Percentiles rank a stretch among this genome's conserved stretches.
Conservation (phyloP, 92 coral and sea anemone genomes). For the Palythoa grandiflora region DNA sequence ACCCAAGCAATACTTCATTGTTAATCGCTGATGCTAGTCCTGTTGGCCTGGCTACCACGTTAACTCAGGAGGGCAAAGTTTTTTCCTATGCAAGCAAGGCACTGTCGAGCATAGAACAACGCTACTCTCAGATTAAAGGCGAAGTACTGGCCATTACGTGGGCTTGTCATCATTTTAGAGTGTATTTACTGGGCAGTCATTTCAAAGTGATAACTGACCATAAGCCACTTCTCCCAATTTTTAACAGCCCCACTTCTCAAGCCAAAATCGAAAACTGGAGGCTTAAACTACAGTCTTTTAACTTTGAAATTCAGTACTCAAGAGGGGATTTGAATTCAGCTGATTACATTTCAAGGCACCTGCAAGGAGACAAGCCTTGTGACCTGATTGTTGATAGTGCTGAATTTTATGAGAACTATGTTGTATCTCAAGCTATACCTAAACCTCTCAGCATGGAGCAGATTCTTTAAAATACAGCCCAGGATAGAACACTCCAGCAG, state of each 20-base stretch:
- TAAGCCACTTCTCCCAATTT: too few species aligned
- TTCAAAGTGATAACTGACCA: conserved; percentile 18
- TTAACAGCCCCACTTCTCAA: too few species aligned
- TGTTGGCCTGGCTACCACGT: neutral
- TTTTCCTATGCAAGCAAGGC: too few species aligned
- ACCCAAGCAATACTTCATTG: neutral
- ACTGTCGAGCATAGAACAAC: too few species aligned
- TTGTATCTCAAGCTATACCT: conserved; percentile 48
- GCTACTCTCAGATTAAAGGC: conserved; percentile 54
- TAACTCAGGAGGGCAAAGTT: neutral
- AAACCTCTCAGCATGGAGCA: conserved; percentile 53
- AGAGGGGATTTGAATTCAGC: too few species aligned
- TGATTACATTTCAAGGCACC: too few species aligned
- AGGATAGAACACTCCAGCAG: conserved; percentile 54
- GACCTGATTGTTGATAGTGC: too few species aligned
- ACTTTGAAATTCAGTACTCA: too few species aligned
- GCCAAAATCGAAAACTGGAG: too few species aligned
- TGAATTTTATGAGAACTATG: conserved; percentile 11
- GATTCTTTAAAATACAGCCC: conserved; percentile 39
- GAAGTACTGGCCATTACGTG: conserved; percentile 48
- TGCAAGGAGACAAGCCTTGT: too few species aligned
- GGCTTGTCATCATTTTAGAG: conserved; percentile 47
- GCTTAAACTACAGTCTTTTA: too few species aligned
- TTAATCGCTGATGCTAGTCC: too few species aligned
- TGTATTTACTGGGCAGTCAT: conserved; percentile 23